A percentile compares a stretch with the other conserved stretches of the same genome.
Conservation (phyloP, 2,797 vertebrate species). For the Argyrosomus regius region DNA sequence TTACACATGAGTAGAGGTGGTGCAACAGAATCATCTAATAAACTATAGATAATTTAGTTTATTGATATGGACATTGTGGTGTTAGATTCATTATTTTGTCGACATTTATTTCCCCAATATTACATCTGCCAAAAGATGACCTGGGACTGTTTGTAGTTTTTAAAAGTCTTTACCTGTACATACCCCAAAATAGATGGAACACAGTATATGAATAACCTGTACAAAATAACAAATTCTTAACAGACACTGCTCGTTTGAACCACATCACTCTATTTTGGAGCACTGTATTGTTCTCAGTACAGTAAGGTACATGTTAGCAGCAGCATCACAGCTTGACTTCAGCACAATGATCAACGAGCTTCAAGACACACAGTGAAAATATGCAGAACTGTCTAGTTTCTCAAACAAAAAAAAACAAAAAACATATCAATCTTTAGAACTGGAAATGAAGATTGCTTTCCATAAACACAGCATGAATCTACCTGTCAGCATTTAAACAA, state of each 20-base stretch:
- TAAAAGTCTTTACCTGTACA: not conserved
- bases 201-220: not conserved
- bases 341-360: not conserved
- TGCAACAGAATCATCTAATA: not conserved
- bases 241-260: not conserved
- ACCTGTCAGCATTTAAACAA: not conserved
- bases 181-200: not conserved
- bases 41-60: conserved; percentile 10
- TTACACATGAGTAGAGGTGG: conserved; percentile 25
- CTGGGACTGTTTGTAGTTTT: not conserved
- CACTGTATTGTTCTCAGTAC: not conserved
- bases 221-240: not conserved
- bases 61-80: conserved; percentile 13
- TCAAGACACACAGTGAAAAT: not conserved
- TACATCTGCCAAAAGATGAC: not conserved
- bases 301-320: not conserved
- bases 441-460: not conserved
- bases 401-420: not conserved
- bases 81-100: not conserved
- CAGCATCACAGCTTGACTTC: not conserved
- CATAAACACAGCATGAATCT: not conserved
- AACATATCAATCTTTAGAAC: not conserved
- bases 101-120: not conserved
- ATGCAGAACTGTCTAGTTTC: not conserved
- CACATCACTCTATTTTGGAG: not conserved